Percentiles rank a stretch among this genome's conserved stretches.
Evolutionary conservation across 2,113 vertebrate species (phyloP).

Genomic region (Melanerpes formicivorus): DNA sequence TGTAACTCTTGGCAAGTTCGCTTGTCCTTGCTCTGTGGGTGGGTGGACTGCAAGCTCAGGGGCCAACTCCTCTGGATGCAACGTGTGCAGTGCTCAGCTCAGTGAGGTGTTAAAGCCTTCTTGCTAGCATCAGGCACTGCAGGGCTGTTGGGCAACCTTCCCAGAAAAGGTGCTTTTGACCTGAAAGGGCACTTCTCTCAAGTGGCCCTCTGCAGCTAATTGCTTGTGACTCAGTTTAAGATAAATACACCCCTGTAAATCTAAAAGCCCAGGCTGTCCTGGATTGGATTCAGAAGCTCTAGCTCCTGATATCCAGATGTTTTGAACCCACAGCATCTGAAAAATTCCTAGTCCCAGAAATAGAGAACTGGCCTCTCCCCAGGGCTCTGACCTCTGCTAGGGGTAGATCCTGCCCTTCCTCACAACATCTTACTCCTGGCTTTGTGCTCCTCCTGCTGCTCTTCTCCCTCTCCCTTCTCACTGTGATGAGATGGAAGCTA

Average conservation of each 20-base stretch:
- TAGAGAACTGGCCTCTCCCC: rapidly evolving
- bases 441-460: not conserved
- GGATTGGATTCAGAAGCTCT: not conserved
- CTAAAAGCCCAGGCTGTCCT: not conserved
- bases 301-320: not conserved
- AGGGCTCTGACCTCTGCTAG: not conserved
- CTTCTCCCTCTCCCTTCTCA: not conserved
- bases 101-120: not conserved
- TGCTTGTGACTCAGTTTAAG: not conserved
- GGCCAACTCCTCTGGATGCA: not conserved
- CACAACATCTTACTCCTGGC: not conserved
- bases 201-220: slow-evolving; percentile 27
- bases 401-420: not conserved
- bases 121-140: not conserved
- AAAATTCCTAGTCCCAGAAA: not conserved
- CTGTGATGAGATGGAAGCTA: not conserved
- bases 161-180: slow-evolving; percentile 38
- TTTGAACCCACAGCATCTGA: not conserved
- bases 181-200: not conserved
- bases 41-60: not conserved
- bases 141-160: slow-evolving; percentile 20
- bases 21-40: not conserved
- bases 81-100: not conserved
- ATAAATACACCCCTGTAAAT: not conserved
- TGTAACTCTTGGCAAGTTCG: not conserved